Base-by-base conservation (phyloP, 1,140 invertebrate genomes). In the Heliconius himera region DNA sequence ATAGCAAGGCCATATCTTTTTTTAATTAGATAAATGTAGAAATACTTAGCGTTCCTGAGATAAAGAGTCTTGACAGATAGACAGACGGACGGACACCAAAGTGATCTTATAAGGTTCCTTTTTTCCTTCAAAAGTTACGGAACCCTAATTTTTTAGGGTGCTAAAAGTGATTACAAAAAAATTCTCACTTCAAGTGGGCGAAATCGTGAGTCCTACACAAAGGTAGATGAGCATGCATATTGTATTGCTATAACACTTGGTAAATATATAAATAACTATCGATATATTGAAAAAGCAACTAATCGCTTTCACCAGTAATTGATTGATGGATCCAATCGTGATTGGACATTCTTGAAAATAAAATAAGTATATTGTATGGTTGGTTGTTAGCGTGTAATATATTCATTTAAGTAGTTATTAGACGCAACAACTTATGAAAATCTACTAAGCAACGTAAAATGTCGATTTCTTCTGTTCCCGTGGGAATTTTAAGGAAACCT, bases 241-340 rank as follows among this genome's bases (percentile, higher is more conserved):
- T 79, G 70, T 75, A 33, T 56, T n/a, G n/a, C 70, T 20, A 78
- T 70, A 76, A 60, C 73, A 54, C 22, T 76, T 33, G n/a, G 22
- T 66, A 76, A 66, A 73, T 26, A 76, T 80, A 70, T 73, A 76
- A 76, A 73, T 38, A 73, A 71, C 79, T 22, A 73, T 66, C 29
- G 26, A 22, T 22, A 18, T 71, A 38, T 80, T 41, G 41, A 80
- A 54, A 79, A 8, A 77, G 74, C 70, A 71, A 74, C 74, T 74
- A 82, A 79, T 73, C 74, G 77, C 80, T 85, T 85, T 85, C 84
- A 82, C 82, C 71, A 73, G 51, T 51, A 80, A 83, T 83, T 85
- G 82, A 82, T 83, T 80, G 80, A 83, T 83, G 80, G 77, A 73
- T 78, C 74, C 41, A 83, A 81, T 77, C 75, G 41, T 81, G 66